Base-by-base conservation (phyloP, 2,113 vertebrate species). In the Phyllopteryx taeniolatus region DNA sequence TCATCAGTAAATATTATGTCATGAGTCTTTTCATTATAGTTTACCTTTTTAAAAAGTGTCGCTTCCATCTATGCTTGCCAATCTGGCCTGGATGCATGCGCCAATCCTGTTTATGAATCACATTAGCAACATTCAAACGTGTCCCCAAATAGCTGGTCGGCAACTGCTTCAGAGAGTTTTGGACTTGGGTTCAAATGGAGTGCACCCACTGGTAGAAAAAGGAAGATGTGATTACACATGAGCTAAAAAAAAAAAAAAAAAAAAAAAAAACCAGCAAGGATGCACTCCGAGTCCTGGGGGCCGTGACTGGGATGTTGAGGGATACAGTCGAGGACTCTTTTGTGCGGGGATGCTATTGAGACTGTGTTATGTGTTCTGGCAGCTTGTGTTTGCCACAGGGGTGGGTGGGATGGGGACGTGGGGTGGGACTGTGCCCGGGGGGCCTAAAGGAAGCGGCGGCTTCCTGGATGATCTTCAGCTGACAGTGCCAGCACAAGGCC, bases 391-490 rank as follows among this genome's bases (percentile, higher is more conserved):
- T 71, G 67, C n/a, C 71, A 8, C 53, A 0, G 14, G 62, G 66
- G 59, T 62, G 43, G 42, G n/a, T 14, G 11, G 5, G 44, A 20
- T 4, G 20, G 15, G 62, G 60, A 3, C 1, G 65, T 68, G 63
- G 27, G 49, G 49, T 51, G 59, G 31, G 59, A 8, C 5, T 2
- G 9, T 27, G n/a, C 56, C 27, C 12, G 20, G n/a, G 27, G 20
- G 67, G 70, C 44, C 1, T 39, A 46, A 57, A 79, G 77, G 75
- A 70, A 71, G 77, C 68, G 14, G 65, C 13, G 15, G 57, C 78
- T 79, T 88, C 85, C 42, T 22, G 77, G 78, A 79, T 83, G 80
- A 67, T 87, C 85, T 86, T 86, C 70, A 77, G 0, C 53, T n/a
- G 53, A 54, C 53, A 17, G 12, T 47, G 83, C 85, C 84, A 27